phyloP scores from a whole-genome alignment of 2,797 vertebrate genomes.

The Nyctalus aviator region DNA sequence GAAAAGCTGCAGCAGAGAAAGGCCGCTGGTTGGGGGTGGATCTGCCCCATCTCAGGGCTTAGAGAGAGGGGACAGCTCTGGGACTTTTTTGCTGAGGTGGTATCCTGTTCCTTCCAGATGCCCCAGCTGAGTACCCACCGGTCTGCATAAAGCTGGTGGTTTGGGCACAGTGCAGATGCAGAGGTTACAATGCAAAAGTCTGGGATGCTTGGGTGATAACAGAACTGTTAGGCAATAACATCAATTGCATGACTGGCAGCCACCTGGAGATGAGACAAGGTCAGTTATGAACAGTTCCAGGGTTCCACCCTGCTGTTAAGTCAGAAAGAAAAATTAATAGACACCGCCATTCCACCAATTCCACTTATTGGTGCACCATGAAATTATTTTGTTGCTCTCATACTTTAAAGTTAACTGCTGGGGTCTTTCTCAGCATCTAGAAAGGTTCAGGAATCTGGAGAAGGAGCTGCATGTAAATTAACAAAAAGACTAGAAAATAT shows the following conservation, averaged over 20 bases:
- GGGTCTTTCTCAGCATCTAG: too few species aligned
- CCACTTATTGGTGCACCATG: neutral
- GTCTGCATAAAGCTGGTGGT: too few species aligned
- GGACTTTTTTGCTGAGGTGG: neutral
- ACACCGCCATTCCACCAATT: neutral
- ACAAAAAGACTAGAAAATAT: too few species aligned
- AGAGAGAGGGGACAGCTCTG: neutral
- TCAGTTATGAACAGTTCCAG: neutral
- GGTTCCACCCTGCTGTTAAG: neutral
- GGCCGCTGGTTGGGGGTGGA: rapidly evolving
- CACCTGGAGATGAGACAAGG: neutral
- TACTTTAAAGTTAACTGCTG: neutral
- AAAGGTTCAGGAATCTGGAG: too few species aligned
- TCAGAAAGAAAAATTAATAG: neutral
- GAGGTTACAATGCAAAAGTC: neutral
- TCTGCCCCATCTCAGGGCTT: neutral
- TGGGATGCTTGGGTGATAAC: neutral
- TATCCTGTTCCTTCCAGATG: neutral
- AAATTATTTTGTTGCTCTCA: neutral
- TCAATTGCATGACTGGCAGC: too few species aligned
- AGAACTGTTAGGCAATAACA: neutral
- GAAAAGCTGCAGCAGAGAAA: neutral
- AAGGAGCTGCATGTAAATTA: too few species aligned
- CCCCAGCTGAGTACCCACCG: neutral
- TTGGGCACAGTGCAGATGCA: neutral